Evolutionary conservation across 2,113 vertebrate species (phyloP), one percentile per base, ranked within the genome.

Genomic region (Fukomys damarensis): DNA sequence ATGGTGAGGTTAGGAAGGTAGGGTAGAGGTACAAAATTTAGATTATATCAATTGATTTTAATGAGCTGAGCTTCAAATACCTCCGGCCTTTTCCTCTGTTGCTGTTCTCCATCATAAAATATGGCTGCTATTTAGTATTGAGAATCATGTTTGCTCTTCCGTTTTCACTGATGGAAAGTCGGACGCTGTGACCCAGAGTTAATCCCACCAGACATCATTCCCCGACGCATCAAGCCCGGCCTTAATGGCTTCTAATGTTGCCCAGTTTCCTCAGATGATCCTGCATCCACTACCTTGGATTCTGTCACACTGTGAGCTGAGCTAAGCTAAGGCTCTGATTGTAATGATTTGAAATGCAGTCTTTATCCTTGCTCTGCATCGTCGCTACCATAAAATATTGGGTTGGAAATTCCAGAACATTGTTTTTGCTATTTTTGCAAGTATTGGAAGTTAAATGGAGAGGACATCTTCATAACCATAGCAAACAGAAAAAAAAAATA

Each of bases 371-470:
- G 93, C 66, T 46, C 41, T 46, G 49, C 89, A 49, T 96, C 35
- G 84, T 95, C 30, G 43, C 89, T 90, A n/a, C 46, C 52, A 70
- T 88, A 43, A 95, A 94, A 20, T n/a, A 96, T 92, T 94, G 85
- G 74, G n/a, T 96, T 91, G 68, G 90, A 93, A 93, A 95, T 70
- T 12, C 35, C 13, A 66, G 58, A 76, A 65, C 16, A 49, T 32
- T 68, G 95, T 89, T 86, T 93, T 68, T 63, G 41, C 46, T 85
- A 3, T 80, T 28, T 81, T 94, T 93, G 58, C 70, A 70, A 88
- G 82, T 72, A 74, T 92, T 63, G 5, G n/a, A 89, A 70, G 24
- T 28, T 93, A 94, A 96, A 79, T 79, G 52, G 13, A 86, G 61
- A 93, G 46, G 32, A n/a, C 4, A 79, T 90, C 76, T 85, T 82